Base-by-base conservation (phyloP, 2,888 invertebrate genomes). In the Stenoptilia bipunctidactyla region DNA sequence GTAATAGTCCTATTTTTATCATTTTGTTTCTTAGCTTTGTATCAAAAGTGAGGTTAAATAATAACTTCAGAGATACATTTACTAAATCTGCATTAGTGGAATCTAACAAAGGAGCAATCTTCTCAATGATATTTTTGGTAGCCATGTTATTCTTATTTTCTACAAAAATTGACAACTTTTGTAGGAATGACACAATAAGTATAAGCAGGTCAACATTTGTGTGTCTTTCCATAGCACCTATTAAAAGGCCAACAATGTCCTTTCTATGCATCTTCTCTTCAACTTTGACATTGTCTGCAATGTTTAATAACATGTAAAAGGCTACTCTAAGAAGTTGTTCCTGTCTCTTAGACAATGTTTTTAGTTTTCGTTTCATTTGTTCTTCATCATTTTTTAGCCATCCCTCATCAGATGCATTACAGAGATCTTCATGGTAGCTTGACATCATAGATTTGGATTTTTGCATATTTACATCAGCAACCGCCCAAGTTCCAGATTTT, bases 261-360 rank as follows among this genome's bases (percentile, higher is more conserved):
- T 97, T 93, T 57, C 95, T 94, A 15, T 94, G 90, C 94, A 99
- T 98, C 85, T 99, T 99, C 73, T 96, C 92, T 74, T 98, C 98
- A 2, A 98, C 93, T 66, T 92, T 92, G 6, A 94, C 89, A 83
- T 97, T 98, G 72, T 97, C 97, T 2, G 98, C 94, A 70, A 99
- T 92, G 69, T 99, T 98, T 38, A 98, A 82, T 40, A 99, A 83
- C 63, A 99, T 87, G 71, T 97, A 96, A 68, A 95, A 94, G 2
- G 95, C 93, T 36, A 96, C 97, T 68, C 96, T 85, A 25, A 98
- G 77, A 14, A 98, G 83, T 61, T 96, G 94, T 59, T 98, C 97
- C 66, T 98, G 98, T 70, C 97, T 96, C 58, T 92, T 92, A 10
- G 96, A 93, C 43, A 97, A 85, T 30, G 89, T 88, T 59, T 92